Conservation (phyloP, 2,797 vertebrate species). For the Tamandua tetradactyla region DNA sequence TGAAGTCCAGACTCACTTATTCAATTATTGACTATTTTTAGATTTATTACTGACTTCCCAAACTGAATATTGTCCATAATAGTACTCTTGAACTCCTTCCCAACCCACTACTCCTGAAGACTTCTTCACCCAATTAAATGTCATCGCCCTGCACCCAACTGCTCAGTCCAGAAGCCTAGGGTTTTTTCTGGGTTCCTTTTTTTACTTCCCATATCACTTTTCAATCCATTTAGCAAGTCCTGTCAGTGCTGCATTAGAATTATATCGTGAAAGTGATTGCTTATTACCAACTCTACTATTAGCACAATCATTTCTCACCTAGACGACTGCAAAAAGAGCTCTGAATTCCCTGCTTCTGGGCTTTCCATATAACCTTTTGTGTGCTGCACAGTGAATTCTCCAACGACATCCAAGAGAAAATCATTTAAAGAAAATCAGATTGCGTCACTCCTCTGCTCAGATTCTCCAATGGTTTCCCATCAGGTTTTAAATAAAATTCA, state of each 20-base stretch:
- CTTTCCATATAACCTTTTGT: not conserved
- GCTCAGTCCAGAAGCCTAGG: not conserved
- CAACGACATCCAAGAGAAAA: not conserved
- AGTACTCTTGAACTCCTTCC: not conserved
- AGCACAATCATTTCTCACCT: not conserved
- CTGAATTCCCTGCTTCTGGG: not conserved
- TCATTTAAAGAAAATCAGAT: not conserved
- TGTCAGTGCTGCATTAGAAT: not conserved
- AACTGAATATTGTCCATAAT: not conserved
- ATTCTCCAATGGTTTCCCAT: not conserved
- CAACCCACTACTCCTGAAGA: not conserved
- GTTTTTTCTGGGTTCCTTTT: not conserved
- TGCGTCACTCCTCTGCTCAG: not conserved
- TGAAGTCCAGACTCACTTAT: not conserved
- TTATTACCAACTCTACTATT: not conserved
- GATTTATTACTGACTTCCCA: not conserved
- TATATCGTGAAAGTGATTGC: not conserved
- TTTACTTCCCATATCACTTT: not conserved
- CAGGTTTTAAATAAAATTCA: not conserved
- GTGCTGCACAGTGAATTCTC: not conserved
- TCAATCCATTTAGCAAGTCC: not conserved
- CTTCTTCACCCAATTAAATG: not conserved
- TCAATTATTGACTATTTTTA: not conserved
- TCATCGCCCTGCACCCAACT: not conserved
- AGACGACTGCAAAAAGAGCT: not conserved